Base-by-base conservation (phyloP, 2,797 vertebrate genomes). In the Sebastolobus alascanus region DNA sequence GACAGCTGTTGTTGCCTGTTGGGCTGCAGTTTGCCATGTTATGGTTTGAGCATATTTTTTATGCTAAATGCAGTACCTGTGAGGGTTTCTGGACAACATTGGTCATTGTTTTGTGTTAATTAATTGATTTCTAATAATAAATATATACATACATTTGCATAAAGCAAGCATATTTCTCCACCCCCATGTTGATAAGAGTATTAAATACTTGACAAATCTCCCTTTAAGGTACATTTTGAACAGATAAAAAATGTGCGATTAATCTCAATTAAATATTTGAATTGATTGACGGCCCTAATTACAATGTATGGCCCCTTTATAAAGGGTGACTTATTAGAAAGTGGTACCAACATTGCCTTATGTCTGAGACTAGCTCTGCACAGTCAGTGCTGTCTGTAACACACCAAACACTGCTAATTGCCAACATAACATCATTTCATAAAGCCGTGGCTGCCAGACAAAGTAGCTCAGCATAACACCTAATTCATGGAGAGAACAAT, bases 401-500 rank as follows among this genome's bases (percentile, higher is more conserved):
- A 25, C 58, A 77, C 61, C 16, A 78, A 86, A 68, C 31, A 6
- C 54, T 3, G 18, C 68, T 80, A 77, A 80, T 61, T 70, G 54
- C 61, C 29, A 55, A 71, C 50, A 83, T 79, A 84, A 43, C 4
- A 89, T 84, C 40, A 73, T 87, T 84, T 86, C 70, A 81, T 73
- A 69, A 85, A 80, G 75, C 12, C 1, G 16, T 29, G 68, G 71
- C 79, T 66, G 73, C 61, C 77, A 67, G 68, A 83, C 70, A 79
- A 82, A 85, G 73, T 75, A 77, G 77, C 83, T 90, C 68, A 88
- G 78, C 58, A 56, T 46, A 88, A 83, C 86, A 85, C 77, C 84
- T 82, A 52, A 79, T 80, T 90, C 75, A 73, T 18, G 72, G 75
- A 20, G 87, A 33, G 84, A 88, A 89, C 92, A 93, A 91, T 84